Evolutionary conservation across 2,888 invertebrate genomes (phyloP).

Genomic region (Acrocyrtus sp.): DNA sequence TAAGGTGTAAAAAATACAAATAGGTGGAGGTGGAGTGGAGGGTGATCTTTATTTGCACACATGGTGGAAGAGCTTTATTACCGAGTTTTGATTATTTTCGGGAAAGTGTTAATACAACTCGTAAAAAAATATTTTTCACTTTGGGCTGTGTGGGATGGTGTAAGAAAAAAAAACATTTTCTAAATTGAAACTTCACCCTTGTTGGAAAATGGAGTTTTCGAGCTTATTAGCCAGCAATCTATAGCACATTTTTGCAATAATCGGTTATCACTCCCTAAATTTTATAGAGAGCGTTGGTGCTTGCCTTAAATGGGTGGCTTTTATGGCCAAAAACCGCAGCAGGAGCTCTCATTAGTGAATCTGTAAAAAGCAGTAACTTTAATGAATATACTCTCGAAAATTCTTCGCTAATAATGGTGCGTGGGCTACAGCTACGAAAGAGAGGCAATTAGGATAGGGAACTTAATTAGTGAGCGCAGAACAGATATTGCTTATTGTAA

Average conservation of each 20-base stretch:
- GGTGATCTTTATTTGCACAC: slow-evolving; percentile 4
- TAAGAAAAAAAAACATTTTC: not conserved
- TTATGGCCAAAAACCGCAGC: slow-evolving; percentile 28
- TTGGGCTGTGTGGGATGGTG: not conserved
- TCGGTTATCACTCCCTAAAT: too few relatives aligned
- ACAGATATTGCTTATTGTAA: too few relatives aligned
- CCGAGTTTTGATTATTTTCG: slow-evolving; percentile 8
- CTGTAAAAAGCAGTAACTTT: slow-evolving; percentile 19
- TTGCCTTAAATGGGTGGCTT: slow-evolving; percentile 12
- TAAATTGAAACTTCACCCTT: not conserved
- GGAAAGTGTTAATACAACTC: slow-evolving; percentile 32
- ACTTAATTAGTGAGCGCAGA: too few relatives aligned
- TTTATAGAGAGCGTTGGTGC: too few relatives aligned
- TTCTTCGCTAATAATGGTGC: slow-evolving; percentile 10
- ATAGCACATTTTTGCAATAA: slow-evolving; percentile 3
- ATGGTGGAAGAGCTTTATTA: slow-evolving; percentile 31
- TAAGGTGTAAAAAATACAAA: not conserved
- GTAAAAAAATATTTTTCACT: slow-evolving; percentile 7
- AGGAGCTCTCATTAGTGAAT: slow-evolving; percentile 19
- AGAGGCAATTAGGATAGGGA: too few relatives aligned
- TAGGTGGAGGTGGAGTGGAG: not conserved
- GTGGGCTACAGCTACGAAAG: too few relatives aligned
- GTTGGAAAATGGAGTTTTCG: not conserved
- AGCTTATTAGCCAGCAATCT: not conserved
- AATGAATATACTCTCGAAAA: not conserved